Base-by-base conservation (phyloP, 1,140 invertebrate genomes). In the Lithobius niger region DNA sequence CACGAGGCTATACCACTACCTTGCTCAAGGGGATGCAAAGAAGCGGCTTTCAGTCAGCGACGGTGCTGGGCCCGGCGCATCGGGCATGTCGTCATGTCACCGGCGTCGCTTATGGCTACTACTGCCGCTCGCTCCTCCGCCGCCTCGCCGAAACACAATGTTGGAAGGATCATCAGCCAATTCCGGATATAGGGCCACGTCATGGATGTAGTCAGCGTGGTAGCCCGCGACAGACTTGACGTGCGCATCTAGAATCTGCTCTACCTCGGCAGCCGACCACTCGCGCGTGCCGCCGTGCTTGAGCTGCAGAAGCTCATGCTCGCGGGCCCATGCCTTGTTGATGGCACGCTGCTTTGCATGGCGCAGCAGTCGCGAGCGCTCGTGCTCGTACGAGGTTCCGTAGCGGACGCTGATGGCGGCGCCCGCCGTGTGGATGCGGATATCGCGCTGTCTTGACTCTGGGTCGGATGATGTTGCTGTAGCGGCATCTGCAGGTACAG, bases 131-230 rank as follows among this genome's bases (percentile, higher is more conserved):
- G 10, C 31, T 0, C 53, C 43, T 16, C 55, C 45, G 15, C 40
- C 25, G 25, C 40, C 40, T 16, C 53, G 3, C 3, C 24, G 31
- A 66, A 93, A 91, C 61, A 83, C 80, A 52, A 97, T 82, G 73
- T 95, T 96, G 71, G 88, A 93, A 1, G 91, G 90, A 74, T 97
- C 93, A 71, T 96, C 92, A 15, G 90, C 86, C 15, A 97, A 75
- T 67, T 95, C 87, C 0, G 92, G 90, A 74, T 90, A 95, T 18
- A 82, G 72, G 61, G 83, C 80, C 18, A 91, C 82, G 65, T 92
- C 86, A 68, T 93, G 87, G 56, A 90, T 83, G 73, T 93, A 94
- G 63, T 91, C 84, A 48, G 85, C 87, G 63, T 92, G 85, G 71
- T 92, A 95, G 60, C 82, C 85, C 2, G 80, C 76, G 15, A 85